A percentile compares a stretch with the other conserved stretches of the same genome.
Evolutionary conservation across 2,797 vertebrate species (phyloP).

Genomic region (Galaxias olidus): DNA sequence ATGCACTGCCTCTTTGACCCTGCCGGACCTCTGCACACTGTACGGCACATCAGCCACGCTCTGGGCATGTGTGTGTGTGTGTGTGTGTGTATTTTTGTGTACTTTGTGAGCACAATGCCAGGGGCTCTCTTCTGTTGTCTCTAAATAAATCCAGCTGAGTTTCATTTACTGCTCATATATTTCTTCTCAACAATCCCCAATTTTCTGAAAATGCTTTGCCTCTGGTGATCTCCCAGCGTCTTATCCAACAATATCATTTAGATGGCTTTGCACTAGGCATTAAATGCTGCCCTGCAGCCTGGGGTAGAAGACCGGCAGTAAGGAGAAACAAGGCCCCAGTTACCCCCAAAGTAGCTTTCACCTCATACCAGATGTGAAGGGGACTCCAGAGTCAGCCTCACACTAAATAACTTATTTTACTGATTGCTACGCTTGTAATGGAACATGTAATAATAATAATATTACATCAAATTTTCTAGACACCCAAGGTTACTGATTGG

Average conservation of each 20-base stretch:
- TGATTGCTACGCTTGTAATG: too few relatives aligned
- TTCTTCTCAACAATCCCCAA: conserved; percentile 5
- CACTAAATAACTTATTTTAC: too few relatives aligned
- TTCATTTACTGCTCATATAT: conserved; percentile 17
- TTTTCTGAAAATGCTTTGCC: conserved; percentile 20
- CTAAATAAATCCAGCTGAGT: conserved; percentile 28
- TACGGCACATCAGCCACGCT: conserved; percentile 18
- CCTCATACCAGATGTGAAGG: conserved; percentile 1
- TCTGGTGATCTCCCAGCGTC: conserved; percentile 17
- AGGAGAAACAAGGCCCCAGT: too few relatives aligned
- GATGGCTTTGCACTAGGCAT: conserved; percentile 1
- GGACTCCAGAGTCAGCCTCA: too few relatives aligned
- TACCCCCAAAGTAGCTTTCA: conserved; percentile 11
- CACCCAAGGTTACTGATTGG: too few relatives aligned
- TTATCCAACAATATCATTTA: conserved; percentile 28
- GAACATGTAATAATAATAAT: too few relatives aligned
- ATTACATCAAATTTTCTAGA: too few relatives aligned
- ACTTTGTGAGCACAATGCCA: background rate
- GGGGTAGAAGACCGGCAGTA: too few relatives aligned
- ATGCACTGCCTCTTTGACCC: conserved; percentile 29
- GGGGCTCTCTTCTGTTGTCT: background rate
- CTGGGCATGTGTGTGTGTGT: conserved; percentile 11
- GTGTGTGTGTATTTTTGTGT: conserved; percentile 17
- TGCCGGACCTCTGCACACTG: conserved; percentile 13
- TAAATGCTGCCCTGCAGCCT: too few relatives aligned